Percentiles rank a stretch among this genome's conserved stretches.
phyloP scores from a whole-genome alignment of 1,140 invertebrate species.

The Anthonomus grandis region DNA sequence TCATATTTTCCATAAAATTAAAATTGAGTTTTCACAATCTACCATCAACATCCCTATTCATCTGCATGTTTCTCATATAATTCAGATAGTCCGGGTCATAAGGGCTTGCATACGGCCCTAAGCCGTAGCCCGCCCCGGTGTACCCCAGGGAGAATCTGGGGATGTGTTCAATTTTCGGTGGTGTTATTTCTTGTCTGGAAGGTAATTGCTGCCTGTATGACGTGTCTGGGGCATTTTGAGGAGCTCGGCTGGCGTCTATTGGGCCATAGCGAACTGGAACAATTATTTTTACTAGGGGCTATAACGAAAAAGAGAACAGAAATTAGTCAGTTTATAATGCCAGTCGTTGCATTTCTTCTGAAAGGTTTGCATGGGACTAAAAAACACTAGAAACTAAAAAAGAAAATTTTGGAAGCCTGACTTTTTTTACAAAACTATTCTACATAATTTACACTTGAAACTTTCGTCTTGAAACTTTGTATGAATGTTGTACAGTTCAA shows the following conservation, averaged over 20 bases:
- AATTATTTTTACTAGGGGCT: constrained; percentile 42
- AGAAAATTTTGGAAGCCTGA: no score
- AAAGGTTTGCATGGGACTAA: no score
- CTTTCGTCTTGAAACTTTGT: no score
- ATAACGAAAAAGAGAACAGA: no score
- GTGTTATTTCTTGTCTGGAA: constrained; percentile 30
- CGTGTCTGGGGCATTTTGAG: constrained; percentile 30
- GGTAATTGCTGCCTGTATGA: constrained; percentile 40
- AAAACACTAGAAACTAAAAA: no score
- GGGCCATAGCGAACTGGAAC: constrained; percentile 38
- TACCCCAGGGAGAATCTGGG: constrained; percentile 17
- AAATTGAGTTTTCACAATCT: neutral
- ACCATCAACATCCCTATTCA: neutral
- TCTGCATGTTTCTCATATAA: no score
- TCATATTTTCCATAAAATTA: no score
- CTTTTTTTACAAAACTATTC: no score
- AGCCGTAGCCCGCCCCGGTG: constrained; percentile 16
- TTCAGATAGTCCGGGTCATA: neutral
- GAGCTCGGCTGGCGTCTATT: constrained; percentile 18
- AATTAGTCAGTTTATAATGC: no score
- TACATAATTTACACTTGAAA: no score
- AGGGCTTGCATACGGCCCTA: neutral
- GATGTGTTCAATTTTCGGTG: constrained; percentile 31
- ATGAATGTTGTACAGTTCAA: no score
- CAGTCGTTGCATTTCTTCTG: no score